Percentiles rank a stretch among this genome's conserved stretches.
These are phyloP conservation scores for Ranitomeya imitator DNA, from an alignment of 2,113 vertebrate genomes.

Conservation along the genomic window DNA sequence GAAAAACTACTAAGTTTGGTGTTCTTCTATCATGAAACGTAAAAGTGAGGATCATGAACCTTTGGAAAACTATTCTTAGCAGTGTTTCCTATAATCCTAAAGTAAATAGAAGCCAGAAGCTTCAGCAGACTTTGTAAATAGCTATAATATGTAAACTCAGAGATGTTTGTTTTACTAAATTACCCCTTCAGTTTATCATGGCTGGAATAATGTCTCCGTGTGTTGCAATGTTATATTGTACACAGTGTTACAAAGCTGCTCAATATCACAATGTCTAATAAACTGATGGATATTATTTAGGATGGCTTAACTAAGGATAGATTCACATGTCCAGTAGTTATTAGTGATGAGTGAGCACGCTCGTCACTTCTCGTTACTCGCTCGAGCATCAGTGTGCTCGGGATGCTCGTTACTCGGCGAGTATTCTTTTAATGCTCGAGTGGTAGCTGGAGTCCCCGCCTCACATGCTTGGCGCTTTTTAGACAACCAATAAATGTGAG, in stretches of 20 bases:
- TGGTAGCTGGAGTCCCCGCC: no score
- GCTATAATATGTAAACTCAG: background rate
- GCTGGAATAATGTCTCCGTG: background rate
- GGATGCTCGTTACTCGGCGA: no score
- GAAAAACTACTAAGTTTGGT: background rate
- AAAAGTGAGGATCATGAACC: background rate
- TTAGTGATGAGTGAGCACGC: no score
- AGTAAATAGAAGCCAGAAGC: background rate
- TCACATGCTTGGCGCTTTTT: no score
- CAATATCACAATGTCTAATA: background rate
- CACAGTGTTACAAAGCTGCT: background rate
- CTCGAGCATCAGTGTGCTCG: no score
- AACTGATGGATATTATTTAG: no score
- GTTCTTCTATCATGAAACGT: background rate
- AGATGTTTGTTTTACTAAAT: constrained; percentile 6
- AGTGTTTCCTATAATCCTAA: constrained; percentile 13
- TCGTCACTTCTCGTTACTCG: no score
- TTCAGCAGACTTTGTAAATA: constrained; percentile 12
- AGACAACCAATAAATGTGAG: no score
- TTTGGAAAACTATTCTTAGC: background rate
- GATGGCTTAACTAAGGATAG: no score
- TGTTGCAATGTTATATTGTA: background rate
- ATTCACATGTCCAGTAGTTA: no score
- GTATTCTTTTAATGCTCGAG: no score
- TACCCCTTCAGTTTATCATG: background rate